Evolutionary conservation across 2,888 invertebrate genomes (phyloP), one percentile per base, ranked within the genome.

Genomic region (Tiphia femorata): DNA sequence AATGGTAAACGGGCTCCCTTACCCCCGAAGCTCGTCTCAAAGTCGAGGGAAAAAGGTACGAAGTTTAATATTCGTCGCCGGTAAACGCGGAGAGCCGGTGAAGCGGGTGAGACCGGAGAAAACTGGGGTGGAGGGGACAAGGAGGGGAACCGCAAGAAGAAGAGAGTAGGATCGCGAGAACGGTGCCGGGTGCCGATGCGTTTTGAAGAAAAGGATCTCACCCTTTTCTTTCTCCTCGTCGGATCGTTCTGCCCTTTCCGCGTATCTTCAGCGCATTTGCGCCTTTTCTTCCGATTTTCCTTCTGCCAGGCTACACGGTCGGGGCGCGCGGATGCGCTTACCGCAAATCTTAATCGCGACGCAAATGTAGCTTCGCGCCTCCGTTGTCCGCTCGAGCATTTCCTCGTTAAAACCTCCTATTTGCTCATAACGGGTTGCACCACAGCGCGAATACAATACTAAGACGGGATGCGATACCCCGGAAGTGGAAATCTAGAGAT

Each of bases 51-150:
- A 63, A 62, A 63, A 60, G 66, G 58, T 61, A 49, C 57, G 59
- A 49, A 57, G 69, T 59, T 71, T 69, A 71, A 69, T 70, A 67
- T 70, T 48, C 43, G 54, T 69, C 50, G 38, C 61, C 65, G 53
- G 54, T 48, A 51, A 53, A 49, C 37, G 52, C 49, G 52, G 25
- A 8, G n/a, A n/a, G n/a, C n/a, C n/a, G n/a, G n/a, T n/a, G n/a
- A n/a, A n/a, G n/a, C n/a, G n/a, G n/a, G n/a, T n/a, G n/a, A n/a
- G n/a, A n/a, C n/a, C n/a, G n/a, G n/a, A n/a, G n/a, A n/a, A n/a
- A n/a, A n/a, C n/a, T n/a, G n/a, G n/a, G n/a, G n/a, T n/a, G 20
- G 21, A 40, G 10, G 21, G 17, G 20, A 2, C 17, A n/a, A 7
- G 17, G 37, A 14, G 17, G 6, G 33, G 4, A 17, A 37, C 17